Conservation (phyloP, 2,113 vertebrate species). For the Hypanus sabinus region DNA sequence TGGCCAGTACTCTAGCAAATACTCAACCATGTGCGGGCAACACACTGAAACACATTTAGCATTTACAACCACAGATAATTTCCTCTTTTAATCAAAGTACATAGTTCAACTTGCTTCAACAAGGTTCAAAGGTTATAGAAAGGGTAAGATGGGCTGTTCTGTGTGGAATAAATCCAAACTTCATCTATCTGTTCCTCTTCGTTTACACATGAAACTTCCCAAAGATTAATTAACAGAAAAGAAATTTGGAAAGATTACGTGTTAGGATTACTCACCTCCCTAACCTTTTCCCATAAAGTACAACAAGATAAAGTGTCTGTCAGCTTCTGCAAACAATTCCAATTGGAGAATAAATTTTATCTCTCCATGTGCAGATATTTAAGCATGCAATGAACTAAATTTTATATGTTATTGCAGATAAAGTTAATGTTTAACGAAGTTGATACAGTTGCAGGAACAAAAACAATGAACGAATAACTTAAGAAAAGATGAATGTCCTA, state of each 20-base stretch:
- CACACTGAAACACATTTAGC: no score
- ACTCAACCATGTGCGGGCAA: no score
- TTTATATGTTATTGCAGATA: not conserved
- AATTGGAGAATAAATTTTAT: constrained; percentile 8
- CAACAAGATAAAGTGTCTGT: not conserved
- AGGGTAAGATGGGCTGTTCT: not conserved
- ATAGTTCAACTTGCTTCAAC: not conserved
- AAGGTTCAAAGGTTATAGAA: not conserved
- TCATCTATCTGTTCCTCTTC: not conserved
- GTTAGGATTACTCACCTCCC: not conserved
- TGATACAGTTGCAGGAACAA: constrained; percentile 33
- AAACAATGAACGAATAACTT: constrained; percentile 35
- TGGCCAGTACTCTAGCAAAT: no score
- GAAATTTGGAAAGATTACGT: no score
- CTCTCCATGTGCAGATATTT: constrained; percentile 12
- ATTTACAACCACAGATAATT: no score
- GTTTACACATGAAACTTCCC: not conserved
- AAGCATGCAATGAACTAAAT: not conserved
- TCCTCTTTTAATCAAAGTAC: not conserved
- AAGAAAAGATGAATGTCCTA: constrained; percentile 27
- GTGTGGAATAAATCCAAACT: not conserved
- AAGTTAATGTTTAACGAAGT: constrained; percentile 35
- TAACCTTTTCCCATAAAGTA: not conserved
- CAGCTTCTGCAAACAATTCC: not conserved
- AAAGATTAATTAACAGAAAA: not conserved